Evolutionary conservation across 2,888 invertebrate species (phyloP).

Genomic region (Electrophaes corylata): DNA sequence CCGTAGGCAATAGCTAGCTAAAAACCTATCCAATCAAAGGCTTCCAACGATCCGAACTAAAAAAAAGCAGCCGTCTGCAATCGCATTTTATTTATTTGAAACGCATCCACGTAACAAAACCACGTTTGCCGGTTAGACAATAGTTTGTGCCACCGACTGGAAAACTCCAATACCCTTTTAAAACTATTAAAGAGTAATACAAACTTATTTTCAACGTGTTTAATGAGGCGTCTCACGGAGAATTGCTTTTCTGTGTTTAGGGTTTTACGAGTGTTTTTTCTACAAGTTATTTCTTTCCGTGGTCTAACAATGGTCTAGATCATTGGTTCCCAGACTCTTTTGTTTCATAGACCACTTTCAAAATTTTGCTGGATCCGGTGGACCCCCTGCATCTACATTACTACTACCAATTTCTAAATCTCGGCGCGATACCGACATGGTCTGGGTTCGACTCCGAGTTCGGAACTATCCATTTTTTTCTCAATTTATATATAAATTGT

Average conservation of each 20-base stretch:
- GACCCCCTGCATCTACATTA: too few species aligned
- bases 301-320: too few species aligned
- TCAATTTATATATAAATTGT: too few species aligned
- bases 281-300: not conserved
- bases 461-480: too few species aligned
- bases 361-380: too few species aligned
- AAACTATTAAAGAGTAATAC: constrained; percentile 26
- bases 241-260: not conserved
- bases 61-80: not conserved
- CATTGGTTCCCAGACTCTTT: too few species aligned
- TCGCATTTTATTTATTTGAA: constrained; percentile 20
- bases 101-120: constrained; percentile 17
- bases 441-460: too few species aligned
- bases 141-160: constrained; percentile 34
- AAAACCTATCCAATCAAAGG: constrained; percentile 8
- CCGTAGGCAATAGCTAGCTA: not conserved
- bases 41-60: constrained; percentile 7
- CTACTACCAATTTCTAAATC: too few species aligned
- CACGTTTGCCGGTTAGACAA: constrained; percentile 29
- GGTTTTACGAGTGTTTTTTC: not conserved
- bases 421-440: too few species aligned
- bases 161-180: constrained; percentile 26
- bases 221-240: not conserved
- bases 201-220: constrained; percentile 2
- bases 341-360: too few species aligned